Evolutionary conservation across 2,797 vertebrate species (phyloP), one percentile per base, ranked within the genome.

Genomic region (Kryptopterus vitreolus): DNA sequence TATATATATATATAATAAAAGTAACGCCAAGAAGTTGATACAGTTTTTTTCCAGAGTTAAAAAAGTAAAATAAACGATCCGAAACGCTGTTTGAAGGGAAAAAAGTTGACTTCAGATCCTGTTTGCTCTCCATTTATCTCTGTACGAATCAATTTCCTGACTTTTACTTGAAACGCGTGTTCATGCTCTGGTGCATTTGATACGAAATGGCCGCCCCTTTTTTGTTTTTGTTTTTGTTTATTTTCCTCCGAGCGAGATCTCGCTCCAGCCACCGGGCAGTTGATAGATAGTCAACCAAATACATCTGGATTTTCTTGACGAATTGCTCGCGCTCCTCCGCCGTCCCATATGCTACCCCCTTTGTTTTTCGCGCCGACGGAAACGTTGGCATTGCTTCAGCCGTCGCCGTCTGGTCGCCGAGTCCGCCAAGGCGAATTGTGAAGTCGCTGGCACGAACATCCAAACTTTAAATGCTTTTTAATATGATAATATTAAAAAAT

Each of bases 261-360:
- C 77, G 50, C 68, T 73, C 68, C 66, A 63, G 62, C 72, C 50
- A 43, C 57, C 53, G n/a, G 81, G 53, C 76, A n/a, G 43, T 73
- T 84, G 85, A 84, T 84, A 78, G 79, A 86, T 86, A 81, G 78
- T 84, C 48, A 62, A 55, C 76, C 66, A 70, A 81, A 84, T 84
- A 75, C 76, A 80, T 81, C 81, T 83, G 79, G 83, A 83, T 84
- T 74, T n/a, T 70, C 48, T 74, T 86, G 85, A 84, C 83, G 57
- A 79, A 86, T 74, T 63, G 83, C 77, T 26, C 26, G 0, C 77
- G 79, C 61, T 86, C 74, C 83, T 71, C 29, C 52, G 68, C 79
- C 52, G 35, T 83, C 79, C 85, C 81, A 83, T 86, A 84, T 86
- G 83, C 75, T 84, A n/a, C 38, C 38, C 78, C 61, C 72, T 83